Evolutionary conservation across 2,888 invertebrate species (phyloP), one percentile per base, ranked within the genome.

Genomic region (Apotomis capreana): DNA sequence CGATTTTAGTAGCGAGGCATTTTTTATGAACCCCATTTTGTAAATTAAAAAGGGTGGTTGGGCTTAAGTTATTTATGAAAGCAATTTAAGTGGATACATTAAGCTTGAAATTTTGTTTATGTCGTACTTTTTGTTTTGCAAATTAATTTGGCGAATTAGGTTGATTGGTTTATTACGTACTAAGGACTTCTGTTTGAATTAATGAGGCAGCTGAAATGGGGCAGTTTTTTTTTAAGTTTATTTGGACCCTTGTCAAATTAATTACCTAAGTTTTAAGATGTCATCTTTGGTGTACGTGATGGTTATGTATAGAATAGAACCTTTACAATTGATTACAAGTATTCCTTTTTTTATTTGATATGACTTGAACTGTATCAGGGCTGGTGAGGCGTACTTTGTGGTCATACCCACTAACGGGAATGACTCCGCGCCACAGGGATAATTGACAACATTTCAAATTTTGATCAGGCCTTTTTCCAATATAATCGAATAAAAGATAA

Each of bases 1-100:
- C 71, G 71, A 68, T 72, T 62, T 72, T 58, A 72, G 71, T 58
- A 62, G 68, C 62, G 49, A 72, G 52, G 71, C 58, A 72, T 72
- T 68, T 71, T 72, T 72, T 72, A 72, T 63, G 68, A 68, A 52
- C 71, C 68, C 74, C 68, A 74, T 71, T 71, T 71, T 71, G 71
- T 62, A 68, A 74, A 74, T 74, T 74, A 74, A 74, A 71, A 74
- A 70, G 67, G 74, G 74, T 74, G 70, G 70, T 65, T 26, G 44
- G 71, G 57, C 71, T 68, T 68, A 71, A 71, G 71, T 71, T 71
- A 71, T 71, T 71, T 71, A 71, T 71, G 71, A 51, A 36, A 62
- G 71, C 67, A 71, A 68, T 71, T 71, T 72, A 72, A 72, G 71
- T 72, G 58, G 57, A 8, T 68, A 57, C 68, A 72, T 72, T 72